Evolutionary conservation across 2,797 vertebrate species (phyloP), one percentile per base, ranked within the genome.

Genomic region (Acipenser transmontanus): DNA sequence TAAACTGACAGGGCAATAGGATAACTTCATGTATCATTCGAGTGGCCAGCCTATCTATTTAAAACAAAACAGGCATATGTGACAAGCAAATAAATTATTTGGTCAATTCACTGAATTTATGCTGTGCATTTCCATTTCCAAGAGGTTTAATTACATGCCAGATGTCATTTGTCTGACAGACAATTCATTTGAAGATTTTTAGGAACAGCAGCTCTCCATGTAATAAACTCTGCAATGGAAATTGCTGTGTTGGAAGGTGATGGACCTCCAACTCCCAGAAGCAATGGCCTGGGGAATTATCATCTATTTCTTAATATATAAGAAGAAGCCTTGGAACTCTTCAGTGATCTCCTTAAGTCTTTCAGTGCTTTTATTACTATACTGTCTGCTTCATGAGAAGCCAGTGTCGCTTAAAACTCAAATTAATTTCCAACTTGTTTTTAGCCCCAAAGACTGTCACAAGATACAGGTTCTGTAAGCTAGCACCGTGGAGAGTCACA

Each of bases 41-140:
- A 54, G 52, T 54, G 52, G 34, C 50, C n/a, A 48, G 60, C 61
- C 50, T 49, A 79, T 81, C 77, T 70, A 76, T 56, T 61, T 50
- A 61, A 61, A 60, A 70, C 12, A 52, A 63, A 60, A 9, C 52
- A 9, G 7, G 20, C 48, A 48, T 49, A 20, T 66, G 54, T 47
- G 57, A 34, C 59, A 54, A 69, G 62, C 62, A 69, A 57, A 63
- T 69, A 62, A 51, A 64, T 56, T 69, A n/a, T 59, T 48, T 56
- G 54, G 52, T 20, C 34, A 54, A 50, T 54, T 48, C 56, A 9
- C 48, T 47, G 50, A 52, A 54, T 52, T 17, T 6, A n/a, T 20
- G 7, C 50, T 54, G 54, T 51, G 10, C 56, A 48, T 14, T 50
- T 63, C 62, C 54, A 49, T 60, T 61, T 61, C 14, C 13, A 48